Base-by-base conservation (phyloP, 2,797 vertebrate species). In the Garrulus glandarius region DNA sequence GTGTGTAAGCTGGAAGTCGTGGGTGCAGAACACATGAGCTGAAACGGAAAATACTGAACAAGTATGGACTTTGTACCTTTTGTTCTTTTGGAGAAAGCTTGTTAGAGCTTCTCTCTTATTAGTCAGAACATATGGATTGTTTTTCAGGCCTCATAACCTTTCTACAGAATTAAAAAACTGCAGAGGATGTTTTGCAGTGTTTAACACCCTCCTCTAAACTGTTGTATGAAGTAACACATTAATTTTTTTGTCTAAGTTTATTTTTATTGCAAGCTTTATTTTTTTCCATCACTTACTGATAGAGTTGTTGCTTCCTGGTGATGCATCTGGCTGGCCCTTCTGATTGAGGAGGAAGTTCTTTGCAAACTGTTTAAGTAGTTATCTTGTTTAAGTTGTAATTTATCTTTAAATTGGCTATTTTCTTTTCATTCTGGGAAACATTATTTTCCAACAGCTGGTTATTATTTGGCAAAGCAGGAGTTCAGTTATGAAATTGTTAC, bases 401-500 rank as follows among this genome's bases (percentile, higher is more conserved):
- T 87, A 46, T 74, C 23, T 61, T 86, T 81, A 65, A 72, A 74
- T 64, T 74, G 59, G 18, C 21, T 70, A 2, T 81, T 84, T 94
- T 70, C 16, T 29, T 64, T 50, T 79, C 1, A 0, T 84, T 91
- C 69, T 80, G 56, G 68, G 15, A 83, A 85, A n/a, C 13, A 19
- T 47, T 67, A 43, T 92, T 94, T 92, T 85, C 47, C 37, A 55
- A 21, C 32, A 81, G 43, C 44, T 84, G 77, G 23, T 91, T 78
- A 39, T 67, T 90, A 71, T 75, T 91, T 93, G 61, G 26, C 52
- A 92, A 86, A 92, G 53, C 19, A 36, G 46, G 59, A 92, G 44
- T 77, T 92, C 47, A 27, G 56, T 91, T 94, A 94, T 81, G 91
- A 92, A 87, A 84, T 67, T 50, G 26, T 84, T 81, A 71, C 18